Percentiles rank a stretch among this genome's conserved stretches.
Conservation (phyloP, 2,797 vertebrate genomes). For the Peromyscus attwateri region DNA sequence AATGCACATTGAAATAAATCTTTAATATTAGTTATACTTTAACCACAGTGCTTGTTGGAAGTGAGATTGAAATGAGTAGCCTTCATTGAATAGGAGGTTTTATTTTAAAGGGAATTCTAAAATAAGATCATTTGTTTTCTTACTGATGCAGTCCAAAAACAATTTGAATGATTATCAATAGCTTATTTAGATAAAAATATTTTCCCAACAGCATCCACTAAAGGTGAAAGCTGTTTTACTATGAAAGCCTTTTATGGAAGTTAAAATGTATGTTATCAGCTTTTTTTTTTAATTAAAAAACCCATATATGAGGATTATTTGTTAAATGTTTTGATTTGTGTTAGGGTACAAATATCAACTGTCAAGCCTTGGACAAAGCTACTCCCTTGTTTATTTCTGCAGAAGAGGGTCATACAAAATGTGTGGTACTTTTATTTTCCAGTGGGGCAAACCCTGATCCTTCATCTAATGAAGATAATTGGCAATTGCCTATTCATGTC, state of each 20-base stretch:
- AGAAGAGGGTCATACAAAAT: slow-evolving; percentile 93
- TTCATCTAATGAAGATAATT: slow-evolving; percentile 92
- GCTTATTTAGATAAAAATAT: slow-evolving; percentile 58
- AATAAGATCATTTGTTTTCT: slow-evolving; percentile 53
- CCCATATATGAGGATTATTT: neutral
- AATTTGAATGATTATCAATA: slow-evolving; percentile 20
- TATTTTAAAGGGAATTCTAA: slow-evolving; percentile 60
- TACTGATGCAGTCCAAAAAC: neutral
- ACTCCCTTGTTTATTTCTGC: slow-evolving; percentile 95
- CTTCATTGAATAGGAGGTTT: slow-evolving; percentile 51
- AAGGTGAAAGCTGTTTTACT: neutral
- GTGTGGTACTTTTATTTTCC: slow-evolving; percentile 92
- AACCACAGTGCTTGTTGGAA: slow-evolving; percentile 2
- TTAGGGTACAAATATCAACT: slow-evolving; percentile 93
- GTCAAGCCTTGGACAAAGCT: slow-evolving; percentile 94
- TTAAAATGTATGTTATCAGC: slow-evolving; percentile 49
- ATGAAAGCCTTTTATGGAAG: slow-evolving; percentile 55
- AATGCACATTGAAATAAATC: neutral
- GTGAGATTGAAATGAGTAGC: slow-evolving; percentile 33
- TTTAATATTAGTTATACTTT: slow-evolving; percentile 15
- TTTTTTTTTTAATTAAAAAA: neutral
- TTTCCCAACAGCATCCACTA: neutral
- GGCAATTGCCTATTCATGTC: slow-evolving; percentile 95
- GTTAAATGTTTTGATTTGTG: slow-evolving; percentile 67
- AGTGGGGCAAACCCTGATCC: slow-evolving; percentile 92